Percentiles rank a stretch among this genome's conserved stretches.
phyloP scores from a whole-genome alignment of 53 echinoderm and acorn worm species.

The Holothuria leucospilota region DNA sequence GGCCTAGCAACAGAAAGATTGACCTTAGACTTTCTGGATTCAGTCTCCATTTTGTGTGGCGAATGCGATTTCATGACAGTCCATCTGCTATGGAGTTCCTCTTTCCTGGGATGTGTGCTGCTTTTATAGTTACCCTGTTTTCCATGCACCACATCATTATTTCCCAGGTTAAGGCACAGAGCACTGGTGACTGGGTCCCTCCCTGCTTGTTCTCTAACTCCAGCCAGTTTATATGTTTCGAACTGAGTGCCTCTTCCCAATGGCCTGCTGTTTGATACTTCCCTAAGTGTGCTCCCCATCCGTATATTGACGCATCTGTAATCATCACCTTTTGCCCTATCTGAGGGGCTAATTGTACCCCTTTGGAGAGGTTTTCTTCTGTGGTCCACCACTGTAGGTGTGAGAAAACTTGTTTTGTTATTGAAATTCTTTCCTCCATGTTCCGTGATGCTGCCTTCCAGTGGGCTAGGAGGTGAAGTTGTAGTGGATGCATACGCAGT shows the following conservation, averaged over 20 bases:
- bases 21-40: too few relatives aligned
- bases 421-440: too few relatives aligned
- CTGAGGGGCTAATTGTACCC: not conserved
- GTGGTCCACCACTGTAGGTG: too few relatives aligned
- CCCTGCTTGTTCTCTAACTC: slow-evolving; percentile 20
- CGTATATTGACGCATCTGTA: not conserved
- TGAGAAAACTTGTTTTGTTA: too few relatives aligned
- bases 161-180: slow-evolving; percentile 3
- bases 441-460: too few relatives aligned
- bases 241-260: too few relatives aligned
- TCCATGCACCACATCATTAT: not conserved
- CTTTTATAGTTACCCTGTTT: not conserved
- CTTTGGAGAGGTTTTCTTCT: too few relatives aligned
- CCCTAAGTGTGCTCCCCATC: not conserved
- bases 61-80: not conserved
- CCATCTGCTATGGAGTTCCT: not conserved
- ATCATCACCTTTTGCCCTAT: not conserved
- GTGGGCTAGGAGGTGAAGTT: too few relatives aligned
- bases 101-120: slow-evolving; percentile 13
- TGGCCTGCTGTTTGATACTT: too few relatives aligned
- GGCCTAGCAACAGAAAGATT: too few relatives aligned
- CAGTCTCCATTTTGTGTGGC: slow-evolving; percentile 36
- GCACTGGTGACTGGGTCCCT: slow-evolving; percentile 6
- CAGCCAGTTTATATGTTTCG: slow-evolving; percentile 30
- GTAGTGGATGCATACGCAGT: too few relatives aligned